Conservation (phyloP, 2,888 invertebrate genomes). For the Romanomermis culicivorax region DNA sequence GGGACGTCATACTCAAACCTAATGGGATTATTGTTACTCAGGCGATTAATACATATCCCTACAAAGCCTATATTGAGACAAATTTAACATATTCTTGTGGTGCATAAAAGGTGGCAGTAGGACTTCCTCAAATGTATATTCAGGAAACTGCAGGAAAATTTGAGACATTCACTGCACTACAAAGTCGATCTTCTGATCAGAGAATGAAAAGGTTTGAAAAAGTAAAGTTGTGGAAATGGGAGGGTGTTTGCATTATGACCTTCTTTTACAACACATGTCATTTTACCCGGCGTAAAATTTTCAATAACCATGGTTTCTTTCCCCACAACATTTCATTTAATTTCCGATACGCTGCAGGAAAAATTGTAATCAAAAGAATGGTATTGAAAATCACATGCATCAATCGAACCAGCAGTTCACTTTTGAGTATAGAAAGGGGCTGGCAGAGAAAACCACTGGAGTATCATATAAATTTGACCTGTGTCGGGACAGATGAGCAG, state of each 20-base stretch:
- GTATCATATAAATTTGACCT: neutral
- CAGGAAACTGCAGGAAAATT: neutral
- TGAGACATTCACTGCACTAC: neutral
- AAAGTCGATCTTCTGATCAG: neutral
- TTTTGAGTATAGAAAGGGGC: neutral
- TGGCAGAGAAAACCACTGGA: neutral
- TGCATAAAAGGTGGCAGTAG: no score
- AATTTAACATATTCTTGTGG: neutral
- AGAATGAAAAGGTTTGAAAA: neutral
- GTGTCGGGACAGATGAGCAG: neutral
- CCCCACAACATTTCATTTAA: neutral
- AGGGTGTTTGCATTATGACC: neutral
- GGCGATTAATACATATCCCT: no score
- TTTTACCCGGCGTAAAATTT: neutral
- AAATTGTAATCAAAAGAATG: neutral
- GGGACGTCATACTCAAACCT: neutral
- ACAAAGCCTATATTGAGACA: no score
- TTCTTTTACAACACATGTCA: neutral
- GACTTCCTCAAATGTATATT: neutral
- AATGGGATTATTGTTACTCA: neutral
- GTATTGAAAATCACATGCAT: neutral
- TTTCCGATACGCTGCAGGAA: neutral
- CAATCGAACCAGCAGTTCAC: neutral
- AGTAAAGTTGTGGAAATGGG: neutral
- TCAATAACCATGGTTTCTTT: neutral